Evolutionary conservation across 2,888 invertebrate species (phyloP).

Genomic region (Philaethria dido): DNA sequence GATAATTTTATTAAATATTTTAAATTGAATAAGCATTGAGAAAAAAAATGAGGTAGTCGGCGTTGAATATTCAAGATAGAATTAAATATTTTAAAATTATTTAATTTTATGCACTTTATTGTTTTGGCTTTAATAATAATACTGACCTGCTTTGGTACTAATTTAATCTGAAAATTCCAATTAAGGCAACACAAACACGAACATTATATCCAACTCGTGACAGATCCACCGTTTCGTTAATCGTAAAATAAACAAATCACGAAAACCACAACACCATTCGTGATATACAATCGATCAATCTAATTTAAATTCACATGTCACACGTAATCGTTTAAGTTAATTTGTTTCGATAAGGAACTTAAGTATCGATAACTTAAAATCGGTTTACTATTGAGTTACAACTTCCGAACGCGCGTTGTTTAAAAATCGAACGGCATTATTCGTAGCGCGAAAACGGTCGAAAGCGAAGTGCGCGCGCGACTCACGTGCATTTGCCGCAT

Average conservation of each 20-base stretch:
- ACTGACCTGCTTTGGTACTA: slow-evolving; percentile 42
- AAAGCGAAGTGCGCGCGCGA: slow-evolving; percentile 72
- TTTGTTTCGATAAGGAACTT: slow-evolving; percentile 3
- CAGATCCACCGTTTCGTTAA: slow-evolving; percentile 40
- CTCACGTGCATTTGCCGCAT: slow-evolving; percentile 75
- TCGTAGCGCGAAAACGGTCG: slow-evolving; percentile 50
- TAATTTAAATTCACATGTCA: slow-evolving; percentile 34
- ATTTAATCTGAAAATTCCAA: slow-evolving; percentile 43
- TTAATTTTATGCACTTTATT: too few species aligned
- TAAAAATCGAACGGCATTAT: slow-evolving; percentile 44
- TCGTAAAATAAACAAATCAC: slow-evolving; percentile 40
- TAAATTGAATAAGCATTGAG: too few species aligned
- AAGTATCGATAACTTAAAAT: slow-evolving; percentile 11
- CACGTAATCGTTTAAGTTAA: slow-evolving; percentile 20
- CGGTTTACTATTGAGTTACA: slow-evolving; percentile 8
- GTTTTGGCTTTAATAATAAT: too few species aligned
- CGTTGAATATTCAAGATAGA: too few species aligned
- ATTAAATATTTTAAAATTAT: too few species aligned
- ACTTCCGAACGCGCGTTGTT: slow-evolving; percentile 37
- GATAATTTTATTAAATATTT: too few species aligned
- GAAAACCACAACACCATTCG: slow-evolving; percentile 38
- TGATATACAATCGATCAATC: slow-evolving; percentile 43
- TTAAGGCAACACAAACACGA: slow-evolving; percentile 52
- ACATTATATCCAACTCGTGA: slow-evolving; percentile 38
- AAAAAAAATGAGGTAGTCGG: too few species aligned